These are phyloP conservation scores for Amia ocellicauda DNA, from an alignment of 2,113 vertebrate species.

Conservation along the genomic window DNA sequence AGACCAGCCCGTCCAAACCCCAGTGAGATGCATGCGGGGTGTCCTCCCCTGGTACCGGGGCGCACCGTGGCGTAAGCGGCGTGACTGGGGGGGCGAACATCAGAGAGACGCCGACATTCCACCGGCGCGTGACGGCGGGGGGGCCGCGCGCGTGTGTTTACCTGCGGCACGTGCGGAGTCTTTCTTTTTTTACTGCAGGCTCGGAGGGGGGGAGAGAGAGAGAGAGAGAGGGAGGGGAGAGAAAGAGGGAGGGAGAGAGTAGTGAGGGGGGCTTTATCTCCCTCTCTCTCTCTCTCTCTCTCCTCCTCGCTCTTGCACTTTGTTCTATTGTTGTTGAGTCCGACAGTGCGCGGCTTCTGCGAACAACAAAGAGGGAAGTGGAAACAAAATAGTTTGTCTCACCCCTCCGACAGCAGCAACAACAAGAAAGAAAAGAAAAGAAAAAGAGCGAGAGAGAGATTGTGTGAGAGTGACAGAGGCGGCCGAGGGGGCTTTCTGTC, in stretches of 20 bases:
- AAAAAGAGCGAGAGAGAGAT: constrained; percentile 21
- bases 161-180: constrained; percentile 67
- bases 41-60: no score
- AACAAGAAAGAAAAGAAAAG: background rate
- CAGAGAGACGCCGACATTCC: constrained; percentile 12
- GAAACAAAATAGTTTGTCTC: constrained; percentile 10
- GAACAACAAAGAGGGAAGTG: background rate
- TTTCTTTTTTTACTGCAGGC: constrained; percentile 65
- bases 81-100: no score
- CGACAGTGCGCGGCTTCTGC: constrained; percentile 49
- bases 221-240: constrained; percentile 46
- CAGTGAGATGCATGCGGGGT: no score
- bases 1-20: no score
- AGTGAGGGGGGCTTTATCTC: constrained; percentile 53
- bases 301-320: constrained; percentile 62
- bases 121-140: constrained; percentile 25
- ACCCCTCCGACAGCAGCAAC: constrained; percentile 21
- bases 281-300: constrained; percentile 24
- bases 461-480: constrained; percentile 51
- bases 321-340: constrained; percentile 63
- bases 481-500: constrained; percentile 55
- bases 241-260: constrained; percentile 44
- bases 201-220: constrained; percentile 32
- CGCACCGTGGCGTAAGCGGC: no score
- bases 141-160: constrained; percentile 65